These are phyloP conservation scores for Cirrhinus molitorella DNA, from an alignment of 2,797 vertebrate species.

Conservation along the genomic window DNA sequence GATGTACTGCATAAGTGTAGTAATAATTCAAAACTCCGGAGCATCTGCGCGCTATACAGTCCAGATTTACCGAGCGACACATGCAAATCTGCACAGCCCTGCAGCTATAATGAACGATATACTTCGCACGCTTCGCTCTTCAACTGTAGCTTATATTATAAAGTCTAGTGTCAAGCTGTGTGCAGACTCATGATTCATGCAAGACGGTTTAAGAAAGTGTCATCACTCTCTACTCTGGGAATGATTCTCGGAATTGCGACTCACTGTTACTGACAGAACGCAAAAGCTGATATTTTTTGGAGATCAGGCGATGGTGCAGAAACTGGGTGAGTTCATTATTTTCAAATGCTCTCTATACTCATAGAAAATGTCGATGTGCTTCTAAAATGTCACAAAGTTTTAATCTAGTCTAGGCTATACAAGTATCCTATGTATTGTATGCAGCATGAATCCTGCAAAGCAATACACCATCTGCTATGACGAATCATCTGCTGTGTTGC, in stretches of 20 bases:
- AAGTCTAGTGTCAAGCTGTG: slow-evolving; percentile 1
- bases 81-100: background rate
- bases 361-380: background rate
- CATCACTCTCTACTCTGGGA: background rate
- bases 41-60: background rate
- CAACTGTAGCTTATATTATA: background rate
- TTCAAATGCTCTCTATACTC: background rate
- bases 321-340: slow-evolving; percentile 17
- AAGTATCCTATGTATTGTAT: background rate
- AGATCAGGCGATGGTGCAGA: slow-evolving; percentile 20
- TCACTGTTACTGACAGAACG: background rate
- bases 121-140: background rate
- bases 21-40: slow-evolving; percentile 16
- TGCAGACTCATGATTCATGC: slow-evolving; percentile 25
- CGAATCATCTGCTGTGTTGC: background rate
- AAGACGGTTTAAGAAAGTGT: slow-evolving; percentile 31
- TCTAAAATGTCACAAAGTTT: background rate
- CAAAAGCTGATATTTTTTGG: background rate
- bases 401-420: background rate
- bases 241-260: background rate
- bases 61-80: background rate
- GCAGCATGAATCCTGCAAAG: background rate
- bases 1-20: background rate
- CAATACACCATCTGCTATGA: background rate
- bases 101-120: background rate